Evolutionary conservation across 2,797 vertebrate genomes (phyloP).

Genomic region (Pogoniulus pusillus): DNA sequence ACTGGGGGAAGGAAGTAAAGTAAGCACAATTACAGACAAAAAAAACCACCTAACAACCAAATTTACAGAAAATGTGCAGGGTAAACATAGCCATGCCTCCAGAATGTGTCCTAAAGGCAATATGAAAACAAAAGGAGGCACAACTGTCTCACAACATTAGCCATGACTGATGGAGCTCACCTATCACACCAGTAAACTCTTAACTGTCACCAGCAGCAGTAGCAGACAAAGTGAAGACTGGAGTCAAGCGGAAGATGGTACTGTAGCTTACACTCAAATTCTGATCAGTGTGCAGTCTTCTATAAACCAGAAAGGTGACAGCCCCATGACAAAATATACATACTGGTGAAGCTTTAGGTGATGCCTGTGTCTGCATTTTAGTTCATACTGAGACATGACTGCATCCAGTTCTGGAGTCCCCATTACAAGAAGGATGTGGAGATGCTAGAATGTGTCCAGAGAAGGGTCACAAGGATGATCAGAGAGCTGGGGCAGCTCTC

Average conservation of each 20-base stretch:
- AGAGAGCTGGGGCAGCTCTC: no score
- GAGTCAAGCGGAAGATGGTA: constrained; percentile 36
- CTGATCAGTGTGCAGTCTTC: background rate
- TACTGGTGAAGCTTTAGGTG: background rate
- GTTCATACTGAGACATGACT: background rate
- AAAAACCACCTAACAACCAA: no score
- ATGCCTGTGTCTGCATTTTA: background rate
- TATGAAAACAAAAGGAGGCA: constrained; percentile 78
- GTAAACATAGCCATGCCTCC: constrained; percentile 77
- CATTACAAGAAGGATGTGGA: no score
- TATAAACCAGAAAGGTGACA: background rate
- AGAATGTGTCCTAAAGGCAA: constrained; percentile 75
- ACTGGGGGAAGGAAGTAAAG: constrained; percentile 59
- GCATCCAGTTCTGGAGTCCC: no score
- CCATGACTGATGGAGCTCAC: constrained; percentile 81
- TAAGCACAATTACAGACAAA: constrained; percentile 72
- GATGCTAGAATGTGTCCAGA: no score
- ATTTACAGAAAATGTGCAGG: constrained; percentile 56
- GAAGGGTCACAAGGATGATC: no score
- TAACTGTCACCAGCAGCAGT: constrained; percentile 43
- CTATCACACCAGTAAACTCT: constrained; percentile 78
- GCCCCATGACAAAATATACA: background rate
- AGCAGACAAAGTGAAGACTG: constrained; percentile 62
- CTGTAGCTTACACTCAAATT: constrained; percentile 12
- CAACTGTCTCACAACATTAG: constrained; percentile 82